Evolutionary conservation across 2,113 vertebrate genomes (phyloP).

Genomic region (Oenanthe melanoleuca): DNA sequence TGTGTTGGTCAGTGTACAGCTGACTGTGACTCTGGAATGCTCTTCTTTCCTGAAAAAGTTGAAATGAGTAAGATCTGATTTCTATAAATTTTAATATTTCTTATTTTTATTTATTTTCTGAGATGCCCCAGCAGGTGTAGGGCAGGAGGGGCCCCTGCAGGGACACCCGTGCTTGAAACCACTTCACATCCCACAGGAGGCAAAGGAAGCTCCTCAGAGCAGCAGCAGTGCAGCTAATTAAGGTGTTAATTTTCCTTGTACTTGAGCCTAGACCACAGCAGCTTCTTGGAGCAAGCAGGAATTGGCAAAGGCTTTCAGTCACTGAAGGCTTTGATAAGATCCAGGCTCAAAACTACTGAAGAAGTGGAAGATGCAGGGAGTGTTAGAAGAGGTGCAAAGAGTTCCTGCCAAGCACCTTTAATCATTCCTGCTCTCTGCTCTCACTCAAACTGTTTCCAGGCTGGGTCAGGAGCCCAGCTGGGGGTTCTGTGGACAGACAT

Average conservation of each 20-base stretch:
- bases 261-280: neutral
- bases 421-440: neutral
- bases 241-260: neutral
- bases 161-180: neutral
- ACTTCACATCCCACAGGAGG: neutral
- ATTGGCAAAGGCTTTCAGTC: neutral
- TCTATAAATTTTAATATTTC: neutral
- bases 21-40: neutral
- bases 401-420: constrained; percentile 26
- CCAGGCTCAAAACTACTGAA: neutral
- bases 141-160: neutral
- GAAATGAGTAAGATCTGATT: accelerated
- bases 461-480: neutral
- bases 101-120: neutral
- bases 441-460: neutral
- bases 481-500: constrained; percentile 3
- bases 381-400: constrained; percentile 22
- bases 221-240: neutral
- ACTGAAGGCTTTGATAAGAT: neutral
- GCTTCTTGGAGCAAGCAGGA: neutral
- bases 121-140: accelerated
- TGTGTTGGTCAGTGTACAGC: neutral
- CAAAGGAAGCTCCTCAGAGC: neutral
- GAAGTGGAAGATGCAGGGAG: neutral
- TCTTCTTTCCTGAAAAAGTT: neutral